Conservation (phyloP, 2,797 vertebrate genomes). For the Acanthurus tractus region DNA sequence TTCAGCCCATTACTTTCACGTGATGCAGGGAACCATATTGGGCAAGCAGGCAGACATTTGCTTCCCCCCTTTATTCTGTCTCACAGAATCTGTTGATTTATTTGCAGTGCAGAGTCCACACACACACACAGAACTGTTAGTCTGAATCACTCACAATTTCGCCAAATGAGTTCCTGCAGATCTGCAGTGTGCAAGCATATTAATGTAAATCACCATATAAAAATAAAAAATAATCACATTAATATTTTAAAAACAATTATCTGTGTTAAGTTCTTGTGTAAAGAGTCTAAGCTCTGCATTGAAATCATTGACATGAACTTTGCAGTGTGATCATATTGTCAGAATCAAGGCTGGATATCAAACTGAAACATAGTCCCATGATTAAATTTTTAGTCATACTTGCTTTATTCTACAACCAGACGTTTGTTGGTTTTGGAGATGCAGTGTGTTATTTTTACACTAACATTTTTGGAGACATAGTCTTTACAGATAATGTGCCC, state of each 20-base stretch:
- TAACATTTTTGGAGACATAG: no score
- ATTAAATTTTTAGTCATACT: not conserved
- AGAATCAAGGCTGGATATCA: not conserved
- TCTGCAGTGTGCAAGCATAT: constrained; percentile 32
- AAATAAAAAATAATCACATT: no score
- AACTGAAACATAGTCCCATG: not conserved
- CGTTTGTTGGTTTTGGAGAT: no score
- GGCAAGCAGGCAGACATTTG: constrained; percentile 22
- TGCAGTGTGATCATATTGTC: no score
- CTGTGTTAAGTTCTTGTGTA: no score
- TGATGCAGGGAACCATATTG: constrained; percentile 41
- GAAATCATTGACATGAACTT: not conserved
- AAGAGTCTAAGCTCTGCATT: no score
- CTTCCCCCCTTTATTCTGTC: constrained; percentile 28
- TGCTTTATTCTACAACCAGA: not conserved
- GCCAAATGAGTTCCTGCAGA: constrained; percentile 50
- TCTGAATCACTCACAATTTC: constrained; percentile 34
- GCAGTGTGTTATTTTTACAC: no score
- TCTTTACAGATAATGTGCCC: no score
- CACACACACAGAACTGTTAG: constrained; percentile 34
- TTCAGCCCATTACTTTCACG: constrained; percentile 28
- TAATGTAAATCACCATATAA: no score
- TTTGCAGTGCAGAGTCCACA: not conserved
- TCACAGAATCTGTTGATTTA: constrained; percentile 33
- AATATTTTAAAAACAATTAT: no score